phyloP scores from a whole-genome alignment of 2,113 vertebrate genomes.

The Shinisaurus crocodilurus region DNA sequence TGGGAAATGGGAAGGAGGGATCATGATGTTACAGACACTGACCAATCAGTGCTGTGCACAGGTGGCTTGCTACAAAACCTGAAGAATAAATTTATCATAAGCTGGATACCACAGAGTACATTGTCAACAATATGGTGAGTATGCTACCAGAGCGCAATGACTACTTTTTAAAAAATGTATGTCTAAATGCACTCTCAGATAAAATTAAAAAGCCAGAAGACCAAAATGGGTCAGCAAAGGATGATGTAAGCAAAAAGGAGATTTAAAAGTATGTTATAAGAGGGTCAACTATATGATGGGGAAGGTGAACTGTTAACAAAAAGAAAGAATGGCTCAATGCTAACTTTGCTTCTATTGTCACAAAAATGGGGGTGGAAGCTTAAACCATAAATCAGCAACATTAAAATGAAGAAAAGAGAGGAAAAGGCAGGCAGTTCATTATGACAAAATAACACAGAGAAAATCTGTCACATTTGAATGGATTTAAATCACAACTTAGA shows the following conservation, averaged over 20 bases:
- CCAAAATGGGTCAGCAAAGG: neutral
- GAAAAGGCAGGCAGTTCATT: neutral
- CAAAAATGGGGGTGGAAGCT: neutral
- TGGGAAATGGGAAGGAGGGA: neutral
- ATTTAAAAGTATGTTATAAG: neutral
- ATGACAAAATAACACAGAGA: neutral
- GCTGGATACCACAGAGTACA: neutral
- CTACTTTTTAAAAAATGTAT: neutral
- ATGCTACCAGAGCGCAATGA: neutral
- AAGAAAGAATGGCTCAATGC: neutral
- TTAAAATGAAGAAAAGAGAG: neutral
- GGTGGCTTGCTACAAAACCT: neutral
- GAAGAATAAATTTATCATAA: neutral
- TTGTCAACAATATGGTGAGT: neutral
- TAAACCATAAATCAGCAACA: neutral
- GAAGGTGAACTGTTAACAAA: neutral
- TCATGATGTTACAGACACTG: neutral
- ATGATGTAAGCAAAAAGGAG: neutral
- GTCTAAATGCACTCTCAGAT: neutral
- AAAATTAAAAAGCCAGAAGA: neutral
- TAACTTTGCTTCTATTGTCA: neutral
- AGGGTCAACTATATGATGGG: neutral
- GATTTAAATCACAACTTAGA: conserved; percentile 2
- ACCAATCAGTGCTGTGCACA: neutral
- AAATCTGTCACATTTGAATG: neutral